Evolutionary conservation across 2,797 vertebrate species (phyloP).

Genomic region (Pseudopleuronectes americanus): DNA sequence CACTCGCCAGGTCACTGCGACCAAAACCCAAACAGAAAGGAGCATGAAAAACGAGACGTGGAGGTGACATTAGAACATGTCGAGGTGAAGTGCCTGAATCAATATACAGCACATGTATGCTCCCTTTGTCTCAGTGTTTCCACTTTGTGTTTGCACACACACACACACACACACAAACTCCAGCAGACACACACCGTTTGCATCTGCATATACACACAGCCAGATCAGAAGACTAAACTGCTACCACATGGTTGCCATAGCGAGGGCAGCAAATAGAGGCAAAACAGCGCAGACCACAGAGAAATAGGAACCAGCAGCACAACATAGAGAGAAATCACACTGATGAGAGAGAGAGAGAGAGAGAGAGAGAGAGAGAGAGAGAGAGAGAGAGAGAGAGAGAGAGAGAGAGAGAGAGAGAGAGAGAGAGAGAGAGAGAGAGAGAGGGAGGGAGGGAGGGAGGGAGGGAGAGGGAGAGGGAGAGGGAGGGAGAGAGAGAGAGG

Average conservation of each 20-base stretch:
- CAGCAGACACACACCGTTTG: slow-evolving; percentile 46
- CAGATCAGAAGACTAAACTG: slow-evolving; percentile 78
- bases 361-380: slow-evolving; percentile 18
- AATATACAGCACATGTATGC: slow-evolving; percentile 70
- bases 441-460: neutral
- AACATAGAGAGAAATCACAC: slow-evolving; percentile 55
- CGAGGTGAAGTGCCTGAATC: slow-evolving; percentile 56
- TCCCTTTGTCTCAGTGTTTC: slow-evolving; percentile 60
- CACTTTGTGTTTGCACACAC: slow-evolving; percentile 21
- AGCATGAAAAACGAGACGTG: slow-evolving; percentile 58
- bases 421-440: slow-evolving; percentile 23
- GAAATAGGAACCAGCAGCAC: slow-evolving; percentile 77
- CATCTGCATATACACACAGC: slow-evolving; percentile 81
- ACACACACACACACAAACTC: slow-evolving; percentile 5
- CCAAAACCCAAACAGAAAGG: slow-evolving; percentile 53
- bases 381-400: slow-evolving; percentile 25
- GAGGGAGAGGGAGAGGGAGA: slow-evolving; percentile 35
- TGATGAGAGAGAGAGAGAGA: slow-evolving; percentile 6
- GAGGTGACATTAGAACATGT: slow-evolving; percentile 41
- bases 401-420: no score
- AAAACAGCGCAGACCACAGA: slow-evolving; percentile 80
- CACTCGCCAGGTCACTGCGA: slow-evolving; percentile 33
- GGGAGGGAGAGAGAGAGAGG: no score
- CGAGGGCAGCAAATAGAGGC: slow-evolving; percentile 78
- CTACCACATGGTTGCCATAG: slow-evolving; percentile 85